phyloP scores from a whole-genome alignment of 2,797 vertebrate species.

The Decapterus maruadsi region DNA sequence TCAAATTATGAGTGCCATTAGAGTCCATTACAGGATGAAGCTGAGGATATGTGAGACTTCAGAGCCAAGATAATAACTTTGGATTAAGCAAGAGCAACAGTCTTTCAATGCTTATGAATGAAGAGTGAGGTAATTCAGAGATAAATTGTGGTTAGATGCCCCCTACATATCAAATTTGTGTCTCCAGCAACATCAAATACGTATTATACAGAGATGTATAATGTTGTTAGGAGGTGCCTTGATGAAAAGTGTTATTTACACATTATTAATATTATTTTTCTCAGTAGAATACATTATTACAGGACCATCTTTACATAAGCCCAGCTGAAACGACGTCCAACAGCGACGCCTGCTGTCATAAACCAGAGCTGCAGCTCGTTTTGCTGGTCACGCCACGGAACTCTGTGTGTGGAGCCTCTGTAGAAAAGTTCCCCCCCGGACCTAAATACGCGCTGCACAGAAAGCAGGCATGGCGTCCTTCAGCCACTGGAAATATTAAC shows the following conservation, averaged over 20 bases:
- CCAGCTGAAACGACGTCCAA: not conserved
- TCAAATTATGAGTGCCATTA: conserved; percentile 62
- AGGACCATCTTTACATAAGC: not conserved
- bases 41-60: conserved; percentile 34
- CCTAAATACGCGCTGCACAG: conserved; percentile 22
- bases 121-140: conserved; percentile 17
- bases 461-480: conserved; percentile 75
- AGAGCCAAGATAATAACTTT: conserved; percentile 52
- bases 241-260: not conserved
- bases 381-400: conserved; percentile 11
- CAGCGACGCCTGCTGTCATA: conserved; percentile 57
- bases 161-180: conserved; percentile 8
- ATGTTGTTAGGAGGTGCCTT: not conserved
- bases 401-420: not conserved
- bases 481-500: conserved; percentile 22
- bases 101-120: conserved; percentile 10
- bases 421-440: conserved; percentile 38
- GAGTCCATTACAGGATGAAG: conserved; percentile 68
- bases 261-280: not conserved
- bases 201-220: not conserved
- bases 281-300: not conserved
- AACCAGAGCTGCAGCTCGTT: not conserved
- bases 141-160: not conserved
- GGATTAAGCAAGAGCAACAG: conserved; percentile 28
- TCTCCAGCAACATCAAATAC: not conserved